Base-by-base conservation (phyloP, 2,113 vertebrate genomes). In the Mesitornis unicolor region DNA sequence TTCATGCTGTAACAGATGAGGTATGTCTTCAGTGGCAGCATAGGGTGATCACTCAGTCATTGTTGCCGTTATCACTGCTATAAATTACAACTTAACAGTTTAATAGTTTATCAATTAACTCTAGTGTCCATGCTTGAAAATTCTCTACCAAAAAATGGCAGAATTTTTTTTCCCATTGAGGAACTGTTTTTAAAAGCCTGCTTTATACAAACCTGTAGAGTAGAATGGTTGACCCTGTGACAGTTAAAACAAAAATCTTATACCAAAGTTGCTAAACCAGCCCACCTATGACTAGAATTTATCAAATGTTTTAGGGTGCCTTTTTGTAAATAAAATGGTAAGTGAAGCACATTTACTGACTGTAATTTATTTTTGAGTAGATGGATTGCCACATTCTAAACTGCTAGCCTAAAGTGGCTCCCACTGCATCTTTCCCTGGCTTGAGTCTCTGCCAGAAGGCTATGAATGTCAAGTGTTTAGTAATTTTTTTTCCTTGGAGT, bases 91-190 rank as follows among this genome's bases (percentile, higher is more conserved):
- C 45, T 43, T 50, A 76, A 74, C 67, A 87, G 50, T 94, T 95
- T 96, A 92, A 93, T 95, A 90, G 92, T 94, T 97, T 94, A 92
- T 95, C 79, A 95, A 85, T 95, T 97, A 92, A 87, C 81, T 94
- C 14, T 19, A 85, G 53, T 73, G 77, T 26, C 74, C 68, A 59
- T 35, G 21, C 86, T 70, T 76, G 81, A 91, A 95, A 96, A 87
- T 64, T 90, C 47, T 79, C 87, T 82, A 69, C 40, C n/a, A 84
- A 95, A 92, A 90, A 91, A 60, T 33, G 59, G 13, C 43, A 86
- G 26, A 36, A 65, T 86, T 65, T 84, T 95, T 93, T 95, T 33
- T 20, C 50, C 10, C 22, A 31, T 10, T 4, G 13, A 91, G 36
- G 54, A 91, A 70, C n/a, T 85, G 42, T 71, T 90, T 86, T 89